Base-by-base conservation (phyloP, 2,113 vertebrate genomes). In the Addax nasomaculatus region DNA sequence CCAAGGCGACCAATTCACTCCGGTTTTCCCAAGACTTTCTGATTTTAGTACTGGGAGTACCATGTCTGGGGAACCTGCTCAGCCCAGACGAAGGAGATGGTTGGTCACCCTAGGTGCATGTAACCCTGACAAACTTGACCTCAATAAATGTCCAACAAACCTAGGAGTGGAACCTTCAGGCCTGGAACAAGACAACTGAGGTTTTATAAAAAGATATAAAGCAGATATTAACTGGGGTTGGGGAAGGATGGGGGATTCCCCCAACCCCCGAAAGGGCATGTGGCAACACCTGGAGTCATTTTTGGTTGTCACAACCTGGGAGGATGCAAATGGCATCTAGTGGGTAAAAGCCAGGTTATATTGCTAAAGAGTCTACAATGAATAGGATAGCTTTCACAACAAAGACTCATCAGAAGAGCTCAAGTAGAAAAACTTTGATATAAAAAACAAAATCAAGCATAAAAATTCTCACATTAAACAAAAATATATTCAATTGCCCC, bases 211-310 rank as follows among this genome's bases (percentile, higher is more conserved):
- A 16, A 39, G n/a, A 39, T 10, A 3, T 53, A 92, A 83, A 76
- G 33, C 27, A 85, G 17, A 33, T 62, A 11, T 55, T 36, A 79
- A 6, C 1, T 55, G 3, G 23, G 15, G 23, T 9, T 27, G 16
- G 43, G 5, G 33, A 6, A 21, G 36, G 2, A 14, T 1, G 8
- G 7, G n/a, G 12, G 14, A 45, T n/a, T 70, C 27, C 23, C 13
- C 33, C 7, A 7, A 30, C 2, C 5, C 36, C 39, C 0, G 0
- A 36, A 43, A 49, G 4, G 21, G 7, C 15, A n/a, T 10, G 2
- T 55, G n/a, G 51, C 29, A 70, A 80, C 15, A n/a, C 33, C 36
- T 47, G 4, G 58, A 89, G 27, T 80, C 3, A 79, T 17, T 27
- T 81, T 67, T 39, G 47, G 11, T 27, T 92, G 70, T 43, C 19